A percentile compares a stretch with the other conserved stretches of the same genome.
Evolutionary conservation across 2,888 invertebrate species (phyloP).

Genomic region (Acronicta aceris): DNA sequence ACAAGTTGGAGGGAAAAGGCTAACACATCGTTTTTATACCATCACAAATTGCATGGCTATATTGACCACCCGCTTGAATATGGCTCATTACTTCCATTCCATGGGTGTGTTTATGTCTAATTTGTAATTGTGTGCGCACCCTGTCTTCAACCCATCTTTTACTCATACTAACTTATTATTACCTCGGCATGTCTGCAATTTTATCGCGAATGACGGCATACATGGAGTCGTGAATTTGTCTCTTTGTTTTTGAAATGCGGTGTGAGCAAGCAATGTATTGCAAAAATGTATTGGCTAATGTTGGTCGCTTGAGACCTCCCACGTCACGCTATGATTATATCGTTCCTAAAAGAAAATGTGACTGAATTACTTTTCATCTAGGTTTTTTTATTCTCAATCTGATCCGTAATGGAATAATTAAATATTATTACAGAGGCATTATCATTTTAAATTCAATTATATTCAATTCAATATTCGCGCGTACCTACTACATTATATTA

Average conservation of each 20-base stretch:
- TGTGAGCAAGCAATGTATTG: conserved; percentile 34
- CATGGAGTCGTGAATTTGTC: conserved; percentile 47
- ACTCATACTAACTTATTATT: conserved; percentile 32
- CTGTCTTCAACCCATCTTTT: conserved; percentile 72
- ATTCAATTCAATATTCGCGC: no score
- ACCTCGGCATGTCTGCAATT: neutral
- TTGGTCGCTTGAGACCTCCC: conserved; percentile 52
- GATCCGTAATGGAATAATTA: conserved; percentile 25
- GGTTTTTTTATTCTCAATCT: conserved; percentile 62
- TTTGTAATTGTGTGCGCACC: conserved; percentile 81
- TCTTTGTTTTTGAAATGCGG: neutral
- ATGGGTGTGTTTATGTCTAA: conserved; percentile 81
- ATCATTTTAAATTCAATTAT: no score
- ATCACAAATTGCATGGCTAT: conserved; percentile 74
- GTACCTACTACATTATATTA: no score
- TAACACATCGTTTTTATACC: conserved; percentile 76
- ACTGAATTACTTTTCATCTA: conserved; percentile 61
- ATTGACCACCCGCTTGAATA: conserved; percentile 86
- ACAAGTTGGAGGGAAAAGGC: conserved; percentile 61
- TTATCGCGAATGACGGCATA: conserved; percentile 9
- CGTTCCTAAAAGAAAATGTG: conserved; percentile 58
- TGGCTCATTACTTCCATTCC: conserved; percentile 77
- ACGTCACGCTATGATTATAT: conserved; percentile 67
- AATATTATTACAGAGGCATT: conserved; percentile 14
- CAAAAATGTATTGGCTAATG: neutral